Evolutionary conservation across 2,797 vertebrate genomes (phyloP).

Genomic region (Hafferia zeledoni): DNA sequence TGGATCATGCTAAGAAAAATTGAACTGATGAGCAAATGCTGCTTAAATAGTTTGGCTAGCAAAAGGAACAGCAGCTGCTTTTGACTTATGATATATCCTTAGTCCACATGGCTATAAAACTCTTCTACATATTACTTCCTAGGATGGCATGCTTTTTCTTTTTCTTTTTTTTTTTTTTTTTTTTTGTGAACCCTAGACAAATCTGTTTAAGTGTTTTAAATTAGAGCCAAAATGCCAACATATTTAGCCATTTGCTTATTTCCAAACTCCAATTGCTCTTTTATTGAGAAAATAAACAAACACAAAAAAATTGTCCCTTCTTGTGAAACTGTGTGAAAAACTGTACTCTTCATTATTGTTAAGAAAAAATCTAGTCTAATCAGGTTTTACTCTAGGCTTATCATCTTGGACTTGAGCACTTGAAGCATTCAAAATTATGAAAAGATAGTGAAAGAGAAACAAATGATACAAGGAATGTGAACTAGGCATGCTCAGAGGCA

Average conservation of each 20-base stretch:
- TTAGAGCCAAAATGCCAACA: background rate
- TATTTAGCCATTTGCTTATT: background rate
- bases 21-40: background rate
- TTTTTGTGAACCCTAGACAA: background rate
- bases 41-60: slow-evolving; percentile 36
- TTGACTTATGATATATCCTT: background rate
- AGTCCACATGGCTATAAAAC: background rate
- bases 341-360: background rate
- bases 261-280: background rate
- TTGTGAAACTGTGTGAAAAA: background rate
- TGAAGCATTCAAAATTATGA: background rate
- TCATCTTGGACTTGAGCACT: background rate
- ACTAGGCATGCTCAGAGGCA: background rate
- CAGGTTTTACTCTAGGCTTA: background rate
- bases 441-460: background rate
- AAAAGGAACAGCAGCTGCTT: slow-evolving; percentile 34
- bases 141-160: background rate
- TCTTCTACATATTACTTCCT: background rate
- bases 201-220: background rate
- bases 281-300: background rate
- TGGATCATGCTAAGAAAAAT: slow-evolving; percentile 33
- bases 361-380: background rate
- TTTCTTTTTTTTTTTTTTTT: background rate
- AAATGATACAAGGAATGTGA: background rate
- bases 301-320: background rate